Base-by-base conservation (phyloP, 2,888 invertebrate genomes). In the Drosophila hawaiiensis region DNA sequence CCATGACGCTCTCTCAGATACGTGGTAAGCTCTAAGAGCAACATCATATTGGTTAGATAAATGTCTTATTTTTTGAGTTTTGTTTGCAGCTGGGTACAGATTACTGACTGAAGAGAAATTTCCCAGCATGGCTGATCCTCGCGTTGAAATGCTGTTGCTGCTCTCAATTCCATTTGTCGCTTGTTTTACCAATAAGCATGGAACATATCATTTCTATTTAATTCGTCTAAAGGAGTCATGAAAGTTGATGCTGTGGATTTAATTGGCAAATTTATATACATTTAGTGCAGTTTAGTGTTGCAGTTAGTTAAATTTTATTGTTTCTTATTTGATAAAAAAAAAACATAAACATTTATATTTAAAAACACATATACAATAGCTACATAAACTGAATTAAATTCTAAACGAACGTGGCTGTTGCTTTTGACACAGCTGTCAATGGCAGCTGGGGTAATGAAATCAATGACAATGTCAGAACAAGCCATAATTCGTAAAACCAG, bases 1-100 rank as follows among this genome's bases (percentile, higher is more conserved):
- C 90, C 0, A 73, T 89, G 25, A 81, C 81, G 0, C 67, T 85
- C 31, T 37, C 52, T 1, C 67, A 90, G 53, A 70, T 85, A 68
- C 89, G 81, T 63, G 86, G 84, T 78, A 73, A 73, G 81, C 84
- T 19, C 19, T 0, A 1, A 19, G 29, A 12, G 9, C 1, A 6
- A 25, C 28, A 12, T 39, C 19, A 61, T 35, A 50, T 56, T 56
- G 31, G 55, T 22, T 2, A 28, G 14, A 35, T 9, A 52, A 14
- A 6, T 37, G 14, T 60, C 56, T 65, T 28, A n/a, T 41, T 16
- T n/a, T 41, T 64, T 31, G 37, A 25, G 4, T 41, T 37, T 53
- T 50, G 16, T 3, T 64, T 66, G 28, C 66, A 85, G 84, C 59
- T 43, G 72, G 35, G 12, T 85, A 83, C 33, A 43, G 4, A 10